phyloP scores from a whole-genome alignment of 2,797 vertebrate genomes.

The Hemibagrus guttatus region DNA sequence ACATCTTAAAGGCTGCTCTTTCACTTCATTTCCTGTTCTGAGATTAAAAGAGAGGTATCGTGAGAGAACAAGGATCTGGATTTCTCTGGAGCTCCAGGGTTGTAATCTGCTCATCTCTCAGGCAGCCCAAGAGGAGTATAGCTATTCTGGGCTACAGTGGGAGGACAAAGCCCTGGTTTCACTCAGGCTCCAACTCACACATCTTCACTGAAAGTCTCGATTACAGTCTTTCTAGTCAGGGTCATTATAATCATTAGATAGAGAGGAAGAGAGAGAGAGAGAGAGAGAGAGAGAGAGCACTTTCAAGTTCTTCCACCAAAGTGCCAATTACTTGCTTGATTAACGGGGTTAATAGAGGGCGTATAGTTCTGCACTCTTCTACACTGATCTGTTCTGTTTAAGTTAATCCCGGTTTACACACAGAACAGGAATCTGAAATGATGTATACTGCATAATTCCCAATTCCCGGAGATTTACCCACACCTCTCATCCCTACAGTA shows the following conservation, averaged over 20 bases:
- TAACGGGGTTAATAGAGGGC: conserved; percentile 55
- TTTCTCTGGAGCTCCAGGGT: conserved; percentile 54
- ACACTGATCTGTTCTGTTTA: conserved; percentile 37
- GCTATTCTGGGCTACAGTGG: conserved; percentile 69
- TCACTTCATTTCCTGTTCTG: not conserved
- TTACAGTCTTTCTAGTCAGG: conserved; percentile 73
- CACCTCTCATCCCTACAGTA: not conserved
- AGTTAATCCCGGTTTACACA: conserved; percentile 33
- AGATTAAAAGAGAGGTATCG: not conserved
- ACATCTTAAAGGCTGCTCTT: not conserved
- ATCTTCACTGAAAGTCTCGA: conserved; percentile 64
- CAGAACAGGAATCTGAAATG: not conserved
- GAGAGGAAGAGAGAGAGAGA: conserved; percentile 53
- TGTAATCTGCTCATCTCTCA: conserved; percentile 73
- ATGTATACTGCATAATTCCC: not conserved
- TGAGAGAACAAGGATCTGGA: conserved; percentile 58
- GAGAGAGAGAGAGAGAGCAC: conserved; percentile 39
- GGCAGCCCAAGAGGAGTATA: conserved; percentile 64
- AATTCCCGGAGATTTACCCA: not conserved
- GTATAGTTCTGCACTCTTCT: not conserved
- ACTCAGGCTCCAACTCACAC: conserved; percentile 58
- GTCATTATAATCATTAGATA: conserved; percentile 66
- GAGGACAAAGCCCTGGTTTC: conserved; percentile 61
- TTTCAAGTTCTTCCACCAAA: conserved; percentile 43
- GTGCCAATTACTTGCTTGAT: conserved; percentile 55